Evolutionary conservation across 2,797 vertebrate genomes (phyloP).

Genomic region (Echeneis naucrates): DNA sequence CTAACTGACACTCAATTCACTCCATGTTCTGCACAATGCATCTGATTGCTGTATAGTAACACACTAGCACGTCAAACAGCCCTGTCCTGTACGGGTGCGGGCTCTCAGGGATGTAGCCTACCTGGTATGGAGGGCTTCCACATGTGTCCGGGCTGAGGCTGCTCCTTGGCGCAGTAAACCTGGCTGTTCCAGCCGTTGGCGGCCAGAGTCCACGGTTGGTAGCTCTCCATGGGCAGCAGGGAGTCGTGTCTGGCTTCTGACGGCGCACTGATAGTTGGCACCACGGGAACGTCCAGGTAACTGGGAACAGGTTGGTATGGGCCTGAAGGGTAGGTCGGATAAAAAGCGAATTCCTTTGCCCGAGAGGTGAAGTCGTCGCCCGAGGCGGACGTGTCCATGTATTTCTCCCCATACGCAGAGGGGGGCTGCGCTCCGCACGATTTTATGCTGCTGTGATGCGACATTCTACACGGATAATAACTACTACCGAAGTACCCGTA

Average conservation of each 20-base stretch:
- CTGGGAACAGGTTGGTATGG: conserved; percentile 97
- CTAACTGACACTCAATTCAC: conserved; percentile 5
- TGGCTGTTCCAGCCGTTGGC: conserved; percentile 95
- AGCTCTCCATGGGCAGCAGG: conserved; percentile 94
- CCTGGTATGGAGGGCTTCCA: conserved; percentile 97
- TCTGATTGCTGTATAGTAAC: conserved; percentile 1
- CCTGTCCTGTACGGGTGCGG: background rate
- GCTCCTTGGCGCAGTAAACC: conserved; percentile 97
- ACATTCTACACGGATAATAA: conserved; percentile 96
- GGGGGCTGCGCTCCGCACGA: conserved; percentile 91
- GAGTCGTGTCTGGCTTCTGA: conserved; percentile 95
- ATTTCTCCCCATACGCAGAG: conserved; percentile 91
- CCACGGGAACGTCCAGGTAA: conserved; percentile 96
- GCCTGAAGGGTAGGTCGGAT: conserved; percentile 93
- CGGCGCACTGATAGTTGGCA: conserved; percentile 90
- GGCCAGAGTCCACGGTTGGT: conserved; percentile 95
- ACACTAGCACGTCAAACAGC: conserved; percentile 14
- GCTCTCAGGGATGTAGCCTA: conserved; percentile 68
- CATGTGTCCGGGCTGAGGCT: conserved; percentile 92
- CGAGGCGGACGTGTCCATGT: conserved; percentile 94
- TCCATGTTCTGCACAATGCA: background rate
- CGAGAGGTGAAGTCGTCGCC: conserved; percentile 95
- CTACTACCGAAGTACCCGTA: conserved; percentile 97
- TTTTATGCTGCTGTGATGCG: conserved; percentile 93
- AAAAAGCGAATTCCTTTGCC: conserved; percentile 98